Evolutionary conservation across 2,888 invertebrate genomes (phyloP).

Genomic region (Brachyopa scutellaris): DNA sequence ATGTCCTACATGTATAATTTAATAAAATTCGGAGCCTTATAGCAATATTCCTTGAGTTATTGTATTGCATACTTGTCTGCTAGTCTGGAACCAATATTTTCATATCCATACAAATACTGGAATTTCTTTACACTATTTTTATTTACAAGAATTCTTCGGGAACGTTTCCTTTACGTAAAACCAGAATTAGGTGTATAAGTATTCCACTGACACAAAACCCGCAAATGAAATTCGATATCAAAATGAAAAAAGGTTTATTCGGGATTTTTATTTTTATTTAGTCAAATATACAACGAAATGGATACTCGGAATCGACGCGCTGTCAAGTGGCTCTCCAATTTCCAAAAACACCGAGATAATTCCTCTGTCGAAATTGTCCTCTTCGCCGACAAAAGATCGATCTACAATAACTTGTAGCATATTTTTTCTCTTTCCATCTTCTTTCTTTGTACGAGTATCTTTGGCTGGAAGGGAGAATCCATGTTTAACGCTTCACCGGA

Average conservation of each 20-base stretch:
- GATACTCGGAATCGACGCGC: constrained; percentile 43
- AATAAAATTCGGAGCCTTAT: too few relatives aligned
- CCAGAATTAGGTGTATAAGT: too few relatives aligned
- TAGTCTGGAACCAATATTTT: too few relatives aligned
- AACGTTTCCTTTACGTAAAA: too few relatives aligned
- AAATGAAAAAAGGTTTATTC: background rate
- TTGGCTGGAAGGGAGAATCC: constrained; percentile 28
- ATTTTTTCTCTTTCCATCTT: background rate
- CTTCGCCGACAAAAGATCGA: constrained; percentile 2
- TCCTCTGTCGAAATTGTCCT: constrained; percentile 9
- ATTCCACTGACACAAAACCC: too few relatives aligned
- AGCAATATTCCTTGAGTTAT: too few relatives aligned
- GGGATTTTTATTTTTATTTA: too few relatives aligned
- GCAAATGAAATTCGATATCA: constrained; percentile 36
- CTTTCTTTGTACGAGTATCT: background rate
- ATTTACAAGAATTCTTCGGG: too few relatives aligned
- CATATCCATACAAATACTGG: too few relatives aligned
- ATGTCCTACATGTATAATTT: too few relatives aligned
- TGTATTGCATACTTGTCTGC: too few relatives aligned
- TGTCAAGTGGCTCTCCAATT: constrained; percentile 56
- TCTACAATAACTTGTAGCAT: constrained; percentile 42
- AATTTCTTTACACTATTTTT: too few relatives aligned
- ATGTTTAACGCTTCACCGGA: constrained; percentile 61
- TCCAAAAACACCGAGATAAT: constrained; percentile 50
- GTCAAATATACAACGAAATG: constrained; percentile 7